Evolutionary conservation across 2,888 invertebrate genomes (phyloP), one percentile per base, ranked within the genome.

Genomic region (Agrilus biguttatus): DNA sequence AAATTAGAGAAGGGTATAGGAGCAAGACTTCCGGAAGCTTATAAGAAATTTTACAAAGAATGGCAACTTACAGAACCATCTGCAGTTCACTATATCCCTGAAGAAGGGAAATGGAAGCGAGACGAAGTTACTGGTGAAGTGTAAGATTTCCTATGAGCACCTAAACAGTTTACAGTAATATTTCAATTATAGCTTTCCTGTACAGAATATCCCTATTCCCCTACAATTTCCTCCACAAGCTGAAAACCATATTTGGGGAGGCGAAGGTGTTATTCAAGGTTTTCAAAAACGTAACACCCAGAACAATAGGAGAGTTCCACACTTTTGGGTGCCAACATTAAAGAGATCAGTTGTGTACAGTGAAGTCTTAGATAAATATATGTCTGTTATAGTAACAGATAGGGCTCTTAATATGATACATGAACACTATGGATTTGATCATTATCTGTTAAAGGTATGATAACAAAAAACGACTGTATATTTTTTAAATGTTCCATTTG

Each of bases 191-290:
- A 78, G 78, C 10, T 60, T 67, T 45, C 81, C 80, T 1, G 68
- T 89, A 39, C 85, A 89, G 60, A 83, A 90, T 68, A 56, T 78
- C 36, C 77, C 83, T 28, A 65, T 96, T 28, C 86, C 84, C 1
- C 57, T 92, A 2, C 75, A 77, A 49, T 83, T 77, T 61, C 87
- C 95, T 0, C 69, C 74, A 34, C 89, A 96, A 68, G 70, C 82
- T 43, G 70, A 95, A 60, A 57, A 78, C 37, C 95, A 95, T 32
- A 71, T 98, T 49, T 97, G 96, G 96, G 97, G 95, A 48, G 97
- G 97, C 8, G 98, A 98, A 70, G 90, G 83, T 32, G 75, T 97
- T 0, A 70, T 98, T 17, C 83, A 89, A 71, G 97, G 93, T 39
- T 88, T 84, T 58, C 74, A 77, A 58, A 83, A 83, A 57, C 73